Evolutionary conservation across 2,888 invertebrate species (phyloP).

Genomic region (Nomada fucata): DNA sequence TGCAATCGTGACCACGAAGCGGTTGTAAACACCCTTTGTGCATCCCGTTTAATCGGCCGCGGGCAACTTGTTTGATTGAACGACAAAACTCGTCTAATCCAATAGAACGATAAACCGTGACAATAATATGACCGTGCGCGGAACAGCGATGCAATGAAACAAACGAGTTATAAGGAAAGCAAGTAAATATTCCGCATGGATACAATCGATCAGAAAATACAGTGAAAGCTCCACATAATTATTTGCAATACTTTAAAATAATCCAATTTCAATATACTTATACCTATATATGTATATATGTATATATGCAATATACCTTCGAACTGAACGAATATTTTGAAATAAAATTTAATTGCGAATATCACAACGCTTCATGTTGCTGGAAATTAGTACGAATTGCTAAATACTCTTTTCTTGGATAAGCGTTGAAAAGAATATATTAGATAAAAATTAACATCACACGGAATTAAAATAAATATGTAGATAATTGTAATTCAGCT

Average conservation of each 20-base stretch:
- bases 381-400: too few species aligned
- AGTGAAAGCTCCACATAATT: too few species aligned
- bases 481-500: neutral
- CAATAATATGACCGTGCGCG: neutral
- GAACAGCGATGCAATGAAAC: conserved; percentile 1
- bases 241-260: too few species aligned
- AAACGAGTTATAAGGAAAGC: conserved; percentile 7
- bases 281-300: too few species aligned
- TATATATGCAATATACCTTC: too few species aligned
- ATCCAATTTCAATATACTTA: too few species aligned
- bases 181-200: neutral
- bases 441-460: neutral
- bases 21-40: conserved; percentile 33
- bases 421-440: neutral
- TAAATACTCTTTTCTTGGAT: too few species aligned
- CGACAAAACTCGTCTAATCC: conserved; percentile 29
- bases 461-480: neutral
- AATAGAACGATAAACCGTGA: conserved; percentile 32
- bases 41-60: conserved; percentile 22
- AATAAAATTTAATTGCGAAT: too few species aligned
- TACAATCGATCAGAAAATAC: neutral
- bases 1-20: conserved; percentile 3
- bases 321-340: too few species aligned
- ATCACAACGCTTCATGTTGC: too few species aligned
- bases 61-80: conserved; percentile 35